Evolutionary conservation across 2,113 vertebrate species (phyloP), one percentile per base, ranked within the genome.

Genomic region (Platichthys stellatus): DNA sequence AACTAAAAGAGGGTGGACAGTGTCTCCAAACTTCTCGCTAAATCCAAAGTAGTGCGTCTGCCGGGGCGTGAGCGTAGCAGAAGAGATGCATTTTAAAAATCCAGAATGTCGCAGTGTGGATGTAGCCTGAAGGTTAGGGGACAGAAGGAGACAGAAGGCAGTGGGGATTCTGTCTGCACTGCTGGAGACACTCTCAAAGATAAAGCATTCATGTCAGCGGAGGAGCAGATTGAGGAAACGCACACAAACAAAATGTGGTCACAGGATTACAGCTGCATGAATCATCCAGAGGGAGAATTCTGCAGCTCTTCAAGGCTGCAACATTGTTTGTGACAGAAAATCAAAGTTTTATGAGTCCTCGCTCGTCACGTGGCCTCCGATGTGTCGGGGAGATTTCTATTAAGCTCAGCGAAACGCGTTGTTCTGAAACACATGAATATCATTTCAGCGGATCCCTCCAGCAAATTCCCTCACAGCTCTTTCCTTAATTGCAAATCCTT

Each of bases 401-500:
- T 72, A 57, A 66, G 53, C 45, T 1, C n/a, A 38, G 45, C 64
- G 28, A 74, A 72, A 47, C 56, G 70, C 24, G 18, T 38, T 64
- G 40, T 23, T 59, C 54, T 69, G n/a, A 70, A 81, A 69, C 21
- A 67, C 61, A 78, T 69, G 74, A 76, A 73, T 66, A 88, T 67
- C 59, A 66, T 63, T 2, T 20, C 17, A 69, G 51, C 21, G 31
- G 12, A 65, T 82, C 69, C 72, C 57, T 14, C 43, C 62, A 79
- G 83, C 63, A n/a, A 47, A 74, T 64, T 62, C 71, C 66, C 71
- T 77, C 51, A 62, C 59, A 70, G 63, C 49, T 77, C 67, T 60
- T 54, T 62, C 31, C 63, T 72, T 87, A 83, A 85, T 86, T 87
- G 74, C 68, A 74, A 90, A 84, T 76, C 75, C 75, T 84, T 77